These are phyloP conservation scores for Saxidomus purpurata DNA, from an alignment of 1,140 invertebrate genomes.

Conservation along the genomic window DNA sequence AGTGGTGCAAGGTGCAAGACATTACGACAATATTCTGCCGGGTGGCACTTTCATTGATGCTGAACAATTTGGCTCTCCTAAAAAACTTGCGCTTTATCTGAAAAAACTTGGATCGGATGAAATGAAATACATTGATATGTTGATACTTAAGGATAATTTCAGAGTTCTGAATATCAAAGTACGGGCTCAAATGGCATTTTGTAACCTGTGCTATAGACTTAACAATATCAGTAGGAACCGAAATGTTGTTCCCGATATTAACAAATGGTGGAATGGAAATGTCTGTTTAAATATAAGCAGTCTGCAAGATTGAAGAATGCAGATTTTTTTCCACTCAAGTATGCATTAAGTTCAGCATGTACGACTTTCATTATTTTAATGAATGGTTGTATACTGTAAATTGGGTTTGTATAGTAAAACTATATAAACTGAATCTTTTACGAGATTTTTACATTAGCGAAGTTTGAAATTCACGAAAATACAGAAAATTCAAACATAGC, in stretches of 20 bases:
- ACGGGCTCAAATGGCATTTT: background rate
- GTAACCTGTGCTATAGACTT: slow-evolving; percentile 19
- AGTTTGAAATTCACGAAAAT: no score
- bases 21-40: slow-evolving; percentile 6
- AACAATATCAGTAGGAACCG: background rate
- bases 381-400: no score
- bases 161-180: background rate
- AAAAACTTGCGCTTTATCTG: slow-evolving; percentile 10
- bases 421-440: no score
- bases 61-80: slow-evolving; percentile 15
- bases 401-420: no score
- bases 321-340: no score
- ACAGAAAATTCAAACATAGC: no score
- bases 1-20: slow-evolving; percentile 29
- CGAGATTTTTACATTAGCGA: no score
- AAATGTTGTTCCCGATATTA: background rate
- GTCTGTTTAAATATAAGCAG: background rate
- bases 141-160: slow-evolving; percentile 32
- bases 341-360: no score
- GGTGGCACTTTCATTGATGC: slow-evolving; percentile 35
- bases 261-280: slow-evolving; percentile 1
- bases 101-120: slow-evolving; percentile 3
- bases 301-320: background rate
- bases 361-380: no score
- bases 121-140: background rate